A percentile compares a stretch with the other conserved stretches of the same genome.
Evolutionary conservation across 2,888 invertebrate species (phyloP).

Genomic region (Lordiphosa andalusiaca): DNA sequence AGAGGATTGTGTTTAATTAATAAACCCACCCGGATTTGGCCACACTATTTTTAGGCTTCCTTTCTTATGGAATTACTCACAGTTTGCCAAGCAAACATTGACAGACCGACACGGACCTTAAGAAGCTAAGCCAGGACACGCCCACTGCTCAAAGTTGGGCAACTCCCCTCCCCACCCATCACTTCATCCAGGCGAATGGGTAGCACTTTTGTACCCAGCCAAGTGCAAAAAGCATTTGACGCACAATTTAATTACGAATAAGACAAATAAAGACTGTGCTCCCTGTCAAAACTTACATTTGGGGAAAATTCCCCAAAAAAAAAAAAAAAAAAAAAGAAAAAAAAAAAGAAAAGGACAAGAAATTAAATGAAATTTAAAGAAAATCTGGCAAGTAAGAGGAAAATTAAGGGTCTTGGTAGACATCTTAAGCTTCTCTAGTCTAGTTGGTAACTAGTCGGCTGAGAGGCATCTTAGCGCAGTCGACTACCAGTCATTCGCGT

Average conservation of each 20-base stretch:
- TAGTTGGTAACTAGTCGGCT: no score
- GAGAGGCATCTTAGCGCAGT: no score
- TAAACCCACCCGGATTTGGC: slow-evolving; percentile 1
- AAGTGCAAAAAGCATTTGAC: slow-evolving; percentile 63
- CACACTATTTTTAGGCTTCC: slow-evolving; percentile 21
- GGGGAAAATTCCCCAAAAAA: no score
- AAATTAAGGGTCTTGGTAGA: no score
- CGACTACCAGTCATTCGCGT: no score
- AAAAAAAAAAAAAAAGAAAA: no score
- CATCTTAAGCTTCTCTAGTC: no score
- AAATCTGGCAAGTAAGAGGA: no score
- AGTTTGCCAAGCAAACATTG: slow-evolving; percentile 71
- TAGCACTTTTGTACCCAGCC: slow-evolving; percentile 41
- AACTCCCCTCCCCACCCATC: slow-evolving; percentile 1
- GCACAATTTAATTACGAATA: slow-evolving; percentile 70
- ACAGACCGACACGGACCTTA: slow-evolving; percentile 34
- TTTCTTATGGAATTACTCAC: slow-evolving; percentile 62
- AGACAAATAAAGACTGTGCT: slow-evolving; percentile 22
- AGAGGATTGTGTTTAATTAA: slow-evolving; percentile 28
- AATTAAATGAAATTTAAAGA: no score
- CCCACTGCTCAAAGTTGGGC: not conserved
- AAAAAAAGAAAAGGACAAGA: no score
- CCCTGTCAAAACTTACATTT: no score
- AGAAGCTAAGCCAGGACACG: not conserved
- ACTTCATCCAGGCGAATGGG: not conserved